Percentiles rank a stretch among this genome's conserved stretches.
These are phyloP conservation scores for Chrysogorgia sp. DNA, from an alignment of 92 coral and sea anemone species.

Conservation along the genomic window DNA sequence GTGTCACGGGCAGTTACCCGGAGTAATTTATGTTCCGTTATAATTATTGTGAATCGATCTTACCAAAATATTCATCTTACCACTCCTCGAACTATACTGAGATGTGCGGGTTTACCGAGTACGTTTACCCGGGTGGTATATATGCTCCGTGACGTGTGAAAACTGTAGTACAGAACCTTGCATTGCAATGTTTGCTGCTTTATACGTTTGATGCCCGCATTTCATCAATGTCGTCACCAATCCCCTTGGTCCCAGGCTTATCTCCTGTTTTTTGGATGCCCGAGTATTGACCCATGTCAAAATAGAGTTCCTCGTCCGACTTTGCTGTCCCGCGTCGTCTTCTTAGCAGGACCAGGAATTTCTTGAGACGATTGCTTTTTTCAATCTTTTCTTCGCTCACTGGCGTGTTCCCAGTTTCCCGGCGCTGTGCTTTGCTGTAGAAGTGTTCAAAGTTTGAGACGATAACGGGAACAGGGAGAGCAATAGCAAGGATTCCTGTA, in stretches of 20 bases:
- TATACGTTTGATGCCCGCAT: slow-evolving; percentile 16
- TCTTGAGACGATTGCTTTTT: slow-evolving; percentile 23
- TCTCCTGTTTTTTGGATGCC: neutral
- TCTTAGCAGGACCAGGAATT: slow-evolving; percentile 13
- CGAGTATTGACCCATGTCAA: slow-evolving; percentile 31
- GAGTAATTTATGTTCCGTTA: too few species aligned
- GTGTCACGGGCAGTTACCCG: too few species aligned
- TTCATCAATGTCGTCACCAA: neutral
- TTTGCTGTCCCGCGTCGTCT: slow-evolving; percentile 11
- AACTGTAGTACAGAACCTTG: too few species aligned
- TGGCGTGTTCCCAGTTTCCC: slow-evolving; percentile 5
- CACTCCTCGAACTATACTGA: too few species aligned
- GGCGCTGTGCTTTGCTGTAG: slow-evolving; percentile 45
- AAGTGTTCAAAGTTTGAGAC: slow-evolving; percentile 45
- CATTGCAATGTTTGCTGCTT: too few species aligned
- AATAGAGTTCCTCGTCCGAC: slow-evolving; percentile 28
- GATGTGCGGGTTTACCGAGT: too few species aligned
- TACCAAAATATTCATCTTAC: too few species aligned
- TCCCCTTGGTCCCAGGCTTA: neutral
- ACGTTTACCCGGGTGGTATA: too few species aligned
- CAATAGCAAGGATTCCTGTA: slow-evolving; percentile 40
- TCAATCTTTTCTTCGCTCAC: slow-evolving; percentile 27
- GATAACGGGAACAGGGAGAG: slow-evolving; percentile 39
- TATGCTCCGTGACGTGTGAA: too few species aligned
- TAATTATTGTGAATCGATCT: too few species aligned